A percentile compares a stretch with the other conserved stretches of the same genome.
Evolutionary conservation across 2,888 invertebrate genomes (phyloP).

Genomic region (Lissocephala sabroskyi): DNA sequence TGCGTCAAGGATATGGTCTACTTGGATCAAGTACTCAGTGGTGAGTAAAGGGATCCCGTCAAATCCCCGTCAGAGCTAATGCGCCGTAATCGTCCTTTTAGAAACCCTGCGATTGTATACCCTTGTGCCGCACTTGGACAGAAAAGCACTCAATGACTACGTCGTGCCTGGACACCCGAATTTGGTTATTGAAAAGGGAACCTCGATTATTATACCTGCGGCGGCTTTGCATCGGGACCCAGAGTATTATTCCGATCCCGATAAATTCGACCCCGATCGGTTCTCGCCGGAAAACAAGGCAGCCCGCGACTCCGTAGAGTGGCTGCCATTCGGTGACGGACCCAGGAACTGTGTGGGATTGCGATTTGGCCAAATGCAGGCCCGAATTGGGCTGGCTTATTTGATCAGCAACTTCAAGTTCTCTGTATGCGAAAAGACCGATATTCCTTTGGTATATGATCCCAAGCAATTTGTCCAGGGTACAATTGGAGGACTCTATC

Average conservation of each 20-base stretch:
- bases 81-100: too few relatives aligned
- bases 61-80: too few relatives aligned
- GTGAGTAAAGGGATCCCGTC: too few relatives aligned
- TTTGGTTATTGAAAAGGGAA: slow-evolving; percentile 72
- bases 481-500: slow-evolving; percentile 37
- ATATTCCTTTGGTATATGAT: slow-evolving; percentile 16
- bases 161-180: slow-evolving; percentile 73
- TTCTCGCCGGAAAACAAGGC: slow-evolving; percentile 75
- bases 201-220: slow-evolving; percentile 44
- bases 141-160: slow-evolving; percentile 74
- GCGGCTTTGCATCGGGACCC: slow-evolving; percentile 76
- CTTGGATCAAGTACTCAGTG: slow-evolving; percentile 38
- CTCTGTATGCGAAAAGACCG: slow-evolving; percentile 13
- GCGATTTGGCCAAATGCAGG: slow-evolving; percentile 66
- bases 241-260: slow-evolving; percentile 74
- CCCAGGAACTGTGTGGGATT: slow-evolving; percentile 68
- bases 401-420: slow-evolving; percentile 57
- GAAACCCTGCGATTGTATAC: slow-evolving; percentile 76
- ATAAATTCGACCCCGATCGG: slow-evolving; percentile 77
- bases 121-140: slow-evolving; percentile 73
- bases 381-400: slow-evolving; percentile 53
- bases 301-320: slow-evolving; percentile 71
- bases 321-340: slow-evolving; percentile 69
- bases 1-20: slow-evolving; percentile 44
- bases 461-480: slow-evolving; percentile 28